Conservation (phyloP, 2,113 vertebrate genomes). For the Epinephelus fuscoguttatus region DNA sequence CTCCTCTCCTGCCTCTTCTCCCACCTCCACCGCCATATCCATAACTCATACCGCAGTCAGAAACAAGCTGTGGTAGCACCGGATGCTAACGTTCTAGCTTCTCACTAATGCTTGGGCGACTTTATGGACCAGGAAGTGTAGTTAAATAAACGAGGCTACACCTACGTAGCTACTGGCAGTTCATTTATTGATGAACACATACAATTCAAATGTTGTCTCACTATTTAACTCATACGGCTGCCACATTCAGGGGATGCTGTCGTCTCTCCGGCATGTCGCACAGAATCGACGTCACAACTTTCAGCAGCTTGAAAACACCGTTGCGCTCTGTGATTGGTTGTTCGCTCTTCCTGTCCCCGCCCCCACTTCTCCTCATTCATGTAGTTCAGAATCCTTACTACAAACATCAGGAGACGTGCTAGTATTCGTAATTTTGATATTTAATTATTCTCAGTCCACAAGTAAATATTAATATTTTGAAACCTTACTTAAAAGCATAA, state of each 20-base stretch:
- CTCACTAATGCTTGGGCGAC: not conserved
- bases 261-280: constrained; percentile 64
- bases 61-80: not conserved
- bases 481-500: too few relatives aligned
- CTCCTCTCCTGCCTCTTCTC: constrained; percentile 80
- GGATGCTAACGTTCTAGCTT: not conserved
- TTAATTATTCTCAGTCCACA: not conserved
- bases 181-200: not conserved
- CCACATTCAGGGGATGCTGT: not conserved
- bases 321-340: constrained; percentile 36
- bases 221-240: not conserved
- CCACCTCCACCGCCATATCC: constrained; percentile 76
- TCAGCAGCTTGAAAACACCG: not conserved
- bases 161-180: not conserved
- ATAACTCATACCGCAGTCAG: constrained; percentile 86
- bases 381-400: too few relatives aligned
- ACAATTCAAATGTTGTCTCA: rapidly evolving
- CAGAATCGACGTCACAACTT: constrained; percentile 22
- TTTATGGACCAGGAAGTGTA: not conserved
- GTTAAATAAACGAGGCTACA: not conserved
- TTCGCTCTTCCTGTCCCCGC: too few relatives aligned
- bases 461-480: not conserved
- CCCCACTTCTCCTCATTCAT: not conserved
- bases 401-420: not conserved
- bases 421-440: not conserved